Base-by-base conservation (phyloP, 2,888 invertebrate genomes). In the Tetrapedia diversipes region DNA sequence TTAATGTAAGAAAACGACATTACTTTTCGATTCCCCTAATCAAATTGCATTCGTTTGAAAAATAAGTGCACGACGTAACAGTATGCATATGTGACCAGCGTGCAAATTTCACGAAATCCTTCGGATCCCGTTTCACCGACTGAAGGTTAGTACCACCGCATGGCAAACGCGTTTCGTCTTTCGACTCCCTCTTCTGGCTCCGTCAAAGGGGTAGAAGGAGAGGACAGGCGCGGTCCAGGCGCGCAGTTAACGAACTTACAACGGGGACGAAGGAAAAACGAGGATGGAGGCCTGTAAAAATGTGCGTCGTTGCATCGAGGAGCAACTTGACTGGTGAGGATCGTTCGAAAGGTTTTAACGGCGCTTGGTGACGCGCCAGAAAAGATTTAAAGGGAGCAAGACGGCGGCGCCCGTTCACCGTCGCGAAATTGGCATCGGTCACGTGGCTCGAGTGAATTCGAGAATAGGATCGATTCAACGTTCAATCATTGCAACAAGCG, bases 401-500 rank as follows among this genome's bases (percentile, higher is more conserved):
- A 64, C 67, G 60, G 41, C 67, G 66, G 78, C 67, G 75, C 68
- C 29, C 41, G 73, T 72, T 65, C 61, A 53, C 61, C 64, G 63
- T 68, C 49, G 59, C 71, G 74, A 60, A 81, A 66, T 79, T 81
- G 77, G 81, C 83, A 81, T 73, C 70, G 22, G 66, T 79, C 71
- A 60, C 71, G 68, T 83, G 39, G 60, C 66, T 82, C 67, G 74
- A 56, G 77, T 56, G 63, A 65, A 60, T 49, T 74, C 75, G 68
- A 84, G 79, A 84, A 83, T 83, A 83, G 81, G 81, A 79, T 78
- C 81, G 71, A 83, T 76, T 74, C 73, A 76, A 79, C 71, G 64
- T 78, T 74, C 79, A 71, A 75, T 80, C 60, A 78, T 80, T 75
- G 63, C 68, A 72, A 68, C 49, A 68, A 70, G 54, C 64, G 45